These are phyloP conservation scores for Zaprionus nigranus DNA, from an alignment of 1,140 invertebrate species.

Conservation along the genomic window DNA sequence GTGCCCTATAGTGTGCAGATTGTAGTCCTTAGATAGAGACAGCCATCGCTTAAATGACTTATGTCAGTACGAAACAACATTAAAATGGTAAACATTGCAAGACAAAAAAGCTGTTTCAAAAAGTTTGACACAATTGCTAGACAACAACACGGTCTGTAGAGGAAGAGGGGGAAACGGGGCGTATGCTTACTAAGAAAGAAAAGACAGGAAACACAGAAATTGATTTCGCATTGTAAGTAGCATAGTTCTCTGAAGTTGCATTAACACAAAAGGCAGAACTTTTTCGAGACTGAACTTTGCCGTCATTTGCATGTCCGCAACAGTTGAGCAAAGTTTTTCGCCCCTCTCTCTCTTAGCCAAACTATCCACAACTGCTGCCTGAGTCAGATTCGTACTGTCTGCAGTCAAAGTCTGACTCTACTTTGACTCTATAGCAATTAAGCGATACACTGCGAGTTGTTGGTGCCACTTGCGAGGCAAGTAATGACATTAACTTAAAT, in stretches of 20 bases:
- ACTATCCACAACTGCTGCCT: not conserved
- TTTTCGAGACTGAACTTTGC: constrained; percentile 54
- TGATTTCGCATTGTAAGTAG: constrained; percentile 76
- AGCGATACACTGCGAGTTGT: constrained; percentile 57
- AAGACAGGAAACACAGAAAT: constrained; percentile 70
- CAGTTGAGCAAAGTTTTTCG: constrained; percentile 67
- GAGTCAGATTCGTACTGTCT: not conserved
- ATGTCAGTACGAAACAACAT: constrained; percentile 34
- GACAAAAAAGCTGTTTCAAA: constrained; percentile 44
- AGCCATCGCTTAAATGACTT: constrained; percentile 21
- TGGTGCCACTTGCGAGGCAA: constrained; percentile 60
- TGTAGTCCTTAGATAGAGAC: constrained; percentile 10
- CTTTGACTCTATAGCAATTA: constrained; percentile 57
- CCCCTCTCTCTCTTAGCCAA: constrained; percentile 41
- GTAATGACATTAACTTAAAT: constrained; percentile 70
- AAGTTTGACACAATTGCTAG: constrained; percentile 54
- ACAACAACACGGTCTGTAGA: constrained; percentile 59
- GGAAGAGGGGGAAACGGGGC: constrained; percentile 24
- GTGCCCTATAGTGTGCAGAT: not conserved
- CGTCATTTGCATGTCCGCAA: constrained; percentile 75
- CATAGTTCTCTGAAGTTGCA: constrained; percentile 63
- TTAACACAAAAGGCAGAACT: constrained; percentile 64
- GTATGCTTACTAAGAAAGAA: constrained; percentile 1
- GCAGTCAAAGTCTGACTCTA: constrained; percentile 2
- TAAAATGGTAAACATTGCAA: constrained; percentile 24